These are phyloP conservation scores for Cheilosia pagana DNA, from an alignment of 2,888 invertebrate species.

Conservation along the genomic window DNA sequence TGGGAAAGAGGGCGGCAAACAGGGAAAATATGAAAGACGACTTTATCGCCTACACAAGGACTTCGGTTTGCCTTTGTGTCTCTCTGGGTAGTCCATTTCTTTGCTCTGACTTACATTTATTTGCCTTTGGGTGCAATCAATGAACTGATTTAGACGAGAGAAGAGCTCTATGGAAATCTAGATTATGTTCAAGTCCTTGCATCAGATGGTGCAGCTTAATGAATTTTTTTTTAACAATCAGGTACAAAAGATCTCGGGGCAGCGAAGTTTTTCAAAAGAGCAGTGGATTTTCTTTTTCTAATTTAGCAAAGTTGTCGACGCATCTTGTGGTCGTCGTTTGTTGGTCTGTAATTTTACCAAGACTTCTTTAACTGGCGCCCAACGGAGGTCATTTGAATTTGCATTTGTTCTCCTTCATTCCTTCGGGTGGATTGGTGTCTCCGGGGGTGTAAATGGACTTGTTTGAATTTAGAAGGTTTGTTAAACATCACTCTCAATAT, in stretches of 20 bases:
- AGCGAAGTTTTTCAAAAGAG: too few relatives aligned
- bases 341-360: too few relatives aligned
- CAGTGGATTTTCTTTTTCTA: too few relatives aligned
- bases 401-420: too few relatives aligned
- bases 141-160: background rate
- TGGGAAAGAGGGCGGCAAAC: background rate
- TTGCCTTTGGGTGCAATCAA: background rate
- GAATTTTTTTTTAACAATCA: background rate
- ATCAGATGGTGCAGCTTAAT: background rate
- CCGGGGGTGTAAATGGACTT: too few relatives aligned
- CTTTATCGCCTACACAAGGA: slow-evolving; percentile 31
- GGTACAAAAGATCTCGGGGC: background rate
- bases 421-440: too few relatives aligned
- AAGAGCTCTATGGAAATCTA: background rate
- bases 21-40: slow-evolving; percentile 22
- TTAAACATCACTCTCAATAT: too few relatives aligned
- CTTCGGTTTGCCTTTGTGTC: slow-evolving; percentile 5
- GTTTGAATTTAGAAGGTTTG: too few relatives aligned
- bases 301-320: too few relatives aligned
- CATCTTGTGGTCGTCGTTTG: too few relatives aligned
- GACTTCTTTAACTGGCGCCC: too few relatives aligned
- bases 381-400: too few relatives aligned
- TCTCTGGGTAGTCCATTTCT: background rate
- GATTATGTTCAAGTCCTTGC: background rate
- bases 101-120: slow-evolving; percentile 1